Evolutionary conservation across 2,113 vertebrate species (phyloP).

Genomic region (Oncorhynchus nerka): DNA sequence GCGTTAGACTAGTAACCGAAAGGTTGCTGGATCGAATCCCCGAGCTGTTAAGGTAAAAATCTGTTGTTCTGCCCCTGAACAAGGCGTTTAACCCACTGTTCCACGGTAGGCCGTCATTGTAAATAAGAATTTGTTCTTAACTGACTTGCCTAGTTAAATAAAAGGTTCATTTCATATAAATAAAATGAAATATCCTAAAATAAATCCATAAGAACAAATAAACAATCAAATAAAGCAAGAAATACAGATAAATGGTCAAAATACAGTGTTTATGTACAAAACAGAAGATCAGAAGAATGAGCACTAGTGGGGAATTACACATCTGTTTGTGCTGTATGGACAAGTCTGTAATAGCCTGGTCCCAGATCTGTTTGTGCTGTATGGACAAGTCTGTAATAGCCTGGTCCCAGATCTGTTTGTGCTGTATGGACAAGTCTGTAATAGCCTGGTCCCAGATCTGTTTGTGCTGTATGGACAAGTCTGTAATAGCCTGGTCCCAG

Average conservation of each 20-base stretch:
- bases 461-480: neutral
- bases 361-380: too few relatives aligned
- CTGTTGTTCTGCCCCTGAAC: too few relatives aligned
- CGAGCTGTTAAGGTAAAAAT: too few relatives aligned
- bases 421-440: neutral
- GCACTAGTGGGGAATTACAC: neutral
- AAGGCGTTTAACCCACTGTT: too few relatives aligned
- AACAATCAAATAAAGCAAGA: constrained; percentile 29
- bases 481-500: too few relatives aligned
- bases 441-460: too few relatives aligned
- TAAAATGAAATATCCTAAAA: constrained; percentile 10
- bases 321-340: neutral
- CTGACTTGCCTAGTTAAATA: too few relatives aligned
- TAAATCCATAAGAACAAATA: constrained; percentile 14
- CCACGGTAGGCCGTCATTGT: too few relatives aligned
- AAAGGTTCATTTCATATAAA: constrained; percentile 10
- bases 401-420: too few relatives aligned
- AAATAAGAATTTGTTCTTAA: too few relatives aligned
- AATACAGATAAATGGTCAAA: constrained; percentile 19
- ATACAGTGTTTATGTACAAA: constrained; percentile 65
- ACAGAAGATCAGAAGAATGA: constrained; percentile 40
- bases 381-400: neutral
- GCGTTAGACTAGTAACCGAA: too few relatives aligned
- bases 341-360: neutral
- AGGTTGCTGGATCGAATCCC: too few relatives aligned